Conservation (phyloP, 2,888 invertebrate species). For the Cyrtodaria siliqua region DNA sequence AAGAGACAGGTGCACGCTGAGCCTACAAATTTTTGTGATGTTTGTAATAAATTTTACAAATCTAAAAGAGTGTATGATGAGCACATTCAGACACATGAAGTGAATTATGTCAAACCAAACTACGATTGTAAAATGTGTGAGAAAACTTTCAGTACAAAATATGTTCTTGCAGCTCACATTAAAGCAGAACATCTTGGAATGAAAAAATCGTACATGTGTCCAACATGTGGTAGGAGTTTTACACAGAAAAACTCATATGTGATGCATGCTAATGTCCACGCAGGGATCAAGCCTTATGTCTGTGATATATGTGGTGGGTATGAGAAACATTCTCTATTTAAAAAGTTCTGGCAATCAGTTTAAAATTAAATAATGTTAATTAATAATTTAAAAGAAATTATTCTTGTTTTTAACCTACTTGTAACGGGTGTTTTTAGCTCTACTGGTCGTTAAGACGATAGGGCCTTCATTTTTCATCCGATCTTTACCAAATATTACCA, state of each 20-base stretch:
- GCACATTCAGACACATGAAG: constrained; percentile 73
- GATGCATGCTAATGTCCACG: constrained; percentile 79
- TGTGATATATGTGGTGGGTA: constrained; percentile 78
- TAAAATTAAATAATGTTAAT: too few relatives aligned
- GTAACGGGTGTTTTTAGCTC: too few relatives aligned
- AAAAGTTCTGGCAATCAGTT: too few relatives aligned
- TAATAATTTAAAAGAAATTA: too few relatives aligned
- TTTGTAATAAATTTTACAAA: constrained; percentile 78
- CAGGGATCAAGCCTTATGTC: constrained; percentile 76
- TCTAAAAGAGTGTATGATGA: constrained; percentile 65
- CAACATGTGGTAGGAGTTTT: constrained; percentile 79
- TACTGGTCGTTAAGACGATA: too few relatives aligned
- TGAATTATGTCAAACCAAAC: constrained; percentile 72
- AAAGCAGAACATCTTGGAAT: constrained; percentile 78
- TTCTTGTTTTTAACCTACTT: too few relatives aligned
- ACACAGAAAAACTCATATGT: constrained; percentile 76
- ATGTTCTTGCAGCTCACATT: constrained; percentile 74
- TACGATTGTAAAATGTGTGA: constrained; percentile 76
- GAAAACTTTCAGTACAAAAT: constrained; percentile 77
- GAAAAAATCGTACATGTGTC: constrained; percentile 75
- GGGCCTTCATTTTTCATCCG: too few relatives aligned
- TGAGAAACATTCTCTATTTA: too few relatives aligned
- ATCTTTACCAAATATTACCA: too few relatives aligned
- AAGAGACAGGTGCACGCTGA: constrained; percentile 64
- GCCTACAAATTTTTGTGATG: constrained; percentile 71